These are phyloP conservation scores for Enteromius trimaculatus DNA, from an alignment of 2,797 vertebrate genomes.

Conservation along the genomic window DNA sequence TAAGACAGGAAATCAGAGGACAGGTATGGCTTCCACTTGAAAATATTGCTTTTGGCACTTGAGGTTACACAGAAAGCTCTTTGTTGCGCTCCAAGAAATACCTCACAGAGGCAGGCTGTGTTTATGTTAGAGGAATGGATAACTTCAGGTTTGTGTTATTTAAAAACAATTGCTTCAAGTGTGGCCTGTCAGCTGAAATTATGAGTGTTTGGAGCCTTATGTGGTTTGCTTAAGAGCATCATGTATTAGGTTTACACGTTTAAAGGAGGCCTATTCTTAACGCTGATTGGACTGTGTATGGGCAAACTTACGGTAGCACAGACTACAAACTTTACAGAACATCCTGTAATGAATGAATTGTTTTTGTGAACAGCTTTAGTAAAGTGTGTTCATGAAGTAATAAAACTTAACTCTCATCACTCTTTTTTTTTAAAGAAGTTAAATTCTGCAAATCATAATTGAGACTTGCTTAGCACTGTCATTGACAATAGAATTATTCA, in stretches of 20 bases:
- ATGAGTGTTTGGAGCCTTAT: constrained; percentile 29
- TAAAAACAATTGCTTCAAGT: constrained; percentile 53
- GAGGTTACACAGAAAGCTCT: constrained; percentile 67
- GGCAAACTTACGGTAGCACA: not conserved
- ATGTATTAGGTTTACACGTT: constrained; percentile 11
- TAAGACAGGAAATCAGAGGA: constrained; percentile 69
- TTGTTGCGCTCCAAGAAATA: constrained; percentile 68
- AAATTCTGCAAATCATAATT: not conserved
- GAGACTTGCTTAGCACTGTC: not conserved
- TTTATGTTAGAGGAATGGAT: constrained; percentile 61
- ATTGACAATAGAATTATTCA: not conserved
- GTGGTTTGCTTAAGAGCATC: constrained; percentile 33
- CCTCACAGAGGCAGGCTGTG: constrained; percentile 58
- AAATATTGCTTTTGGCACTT: constrained; percentile 72
- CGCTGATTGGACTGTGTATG: not conserved
- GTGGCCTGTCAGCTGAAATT: constrained; percentile 39
- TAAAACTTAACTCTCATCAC: not conserved
- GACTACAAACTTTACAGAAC: not conserved
- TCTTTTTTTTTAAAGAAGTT: not conserved
- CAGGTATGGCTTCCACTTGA: constrained; percentile 72
- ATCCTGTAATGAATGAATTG: not conserved
- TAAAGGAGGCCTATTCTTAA: not conserved
- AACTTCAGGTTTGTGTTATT: constrained; percentile 65
- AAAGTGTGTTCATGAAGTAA: not conserved
- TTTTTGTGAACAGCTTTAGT: not conserved